Evolutionary conservation across 2,888 invertebrate species (phyloP).

Genomic region (Scaeva pyrastri): DNA sequence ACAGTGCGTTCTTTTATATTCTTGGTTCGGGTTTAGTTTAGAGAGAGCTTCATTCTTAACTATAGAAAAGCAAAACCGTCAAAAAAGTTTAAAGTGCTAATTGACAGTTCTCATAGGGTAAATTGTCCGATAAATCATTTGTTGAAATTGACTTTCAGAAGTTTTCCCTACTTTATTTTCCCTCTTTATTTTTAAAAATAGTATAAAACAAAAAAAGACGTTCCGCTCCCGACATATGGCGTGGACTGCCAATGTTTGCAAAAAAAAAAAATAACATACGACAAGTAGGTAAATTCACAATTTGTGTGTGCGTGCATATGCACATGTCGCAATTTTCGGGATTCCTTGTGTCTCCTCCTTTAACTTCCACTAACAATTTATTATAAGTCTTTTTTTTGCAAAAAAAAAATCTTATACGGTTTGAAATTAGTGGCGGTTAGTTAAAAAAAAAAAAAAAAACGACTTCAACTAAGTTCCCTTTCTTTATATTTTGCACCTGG

Average conservation of each 20-base stretch:
- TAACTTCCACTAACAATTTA: not conserved
- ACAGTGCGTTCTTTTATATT: too few species aligned
- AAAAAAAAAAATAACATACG: conserved; percentile 45
- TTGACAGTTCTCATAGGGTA: not conserved
- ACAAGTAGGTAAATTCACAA: not conserved
- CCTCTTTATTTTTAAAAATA: not conserved
- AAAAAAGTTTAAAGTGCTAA: too few species aligned
- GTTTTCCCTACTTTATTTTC: not conserved
- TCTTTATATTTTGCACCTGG: conserved; percentile 66
- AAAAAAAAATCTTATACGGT: not conserved
- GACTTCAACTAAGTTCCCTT: conserved; percentile 4
- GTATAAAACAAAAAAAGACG: conserved; percentile 19
- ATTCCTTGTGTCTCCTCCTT: conserved; percentile 17
- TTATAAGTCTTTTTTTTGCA: not conserved
- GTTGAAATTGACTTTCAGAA: not conserved
- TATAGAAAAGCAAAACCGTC: too few species aligned
- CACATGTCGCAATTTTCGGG: conserved; percentile 59
- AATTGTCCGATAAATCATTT: not conserved
- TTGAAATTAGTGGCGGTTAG: not conserved
- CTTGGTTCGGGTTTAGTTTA: too few species aligned
- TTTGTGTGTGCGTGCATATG: conserved; percentile 29
- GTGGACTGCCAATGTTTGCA: conserved; percentile 25
- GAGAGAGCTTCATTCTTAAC: too few species aligned
- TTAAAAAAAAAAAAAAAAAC: not conserved
- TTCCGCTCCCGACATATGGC: conserved; percentile 68